Base-by-base conservation (phyloP, 2,797 vertebrate genomes). In the Acipenser ruthenus region DNA sequence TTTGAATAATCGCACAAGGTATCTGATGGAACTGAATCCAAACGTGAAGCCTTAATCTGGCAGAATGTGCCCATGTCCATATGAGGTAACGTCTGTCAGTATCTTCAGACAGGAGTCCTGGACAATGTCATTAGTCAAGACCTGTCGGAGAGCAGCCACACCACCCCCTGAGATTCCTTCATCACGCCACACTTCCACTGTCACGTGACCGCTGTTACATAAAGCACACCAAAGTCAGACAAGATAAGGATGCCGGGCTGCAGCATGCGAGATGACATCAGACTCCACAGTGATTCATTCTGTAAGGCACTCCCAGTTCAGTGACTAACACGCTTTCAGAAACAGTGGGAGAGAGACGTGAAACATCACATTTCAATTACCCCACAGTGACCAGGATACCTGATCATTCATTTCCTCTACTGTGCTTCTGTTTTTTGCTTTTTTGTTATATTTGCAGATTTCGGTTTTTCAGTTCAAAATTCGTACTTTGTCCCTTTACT, bases 131-230 rank as follows among this genome's bases (percentile, higher is more conserved):
- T 48, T 23, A 62, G 60, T 62, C 66, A 61, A 18, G 23, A 37
- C 23, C 23, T 37, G 23, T 37, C 23, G 23, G 23, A n/a, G 7
- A 12, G 10, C 55, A 12, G 9, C 55, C 12, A 60, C 65, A 18
- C 65, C 10, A 13, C 56, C 18, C 55, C 60, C n/a, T 9, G 55
- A 55, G 37, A 15, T 50, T 58, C 49, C 68, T 49, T 60, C 66
- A 60, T 64, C 18, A 68, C 53, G 37, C 10, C 48, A 49, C 69
- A 49, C 48, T 50, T 51, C 66, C 60, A 48, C 3, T 13, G 58
- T 66, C 70, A 76, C 48, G 65, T 77, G 71, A 69, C 52, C 55
- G 23, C 60, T 47, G 60, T 73, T 76, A 76, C 73, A 81, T 74
- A 69, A 79, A 50, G 47, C 62, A 23, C 49, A 11, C 63, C 70